Percentiles rank a stretch among this genome's conserved stretches.
Evolutionary conservation across 2,888 invertebrate species (phyloP).

Genomic region (Pristionchus fissidentatus): DNA sequence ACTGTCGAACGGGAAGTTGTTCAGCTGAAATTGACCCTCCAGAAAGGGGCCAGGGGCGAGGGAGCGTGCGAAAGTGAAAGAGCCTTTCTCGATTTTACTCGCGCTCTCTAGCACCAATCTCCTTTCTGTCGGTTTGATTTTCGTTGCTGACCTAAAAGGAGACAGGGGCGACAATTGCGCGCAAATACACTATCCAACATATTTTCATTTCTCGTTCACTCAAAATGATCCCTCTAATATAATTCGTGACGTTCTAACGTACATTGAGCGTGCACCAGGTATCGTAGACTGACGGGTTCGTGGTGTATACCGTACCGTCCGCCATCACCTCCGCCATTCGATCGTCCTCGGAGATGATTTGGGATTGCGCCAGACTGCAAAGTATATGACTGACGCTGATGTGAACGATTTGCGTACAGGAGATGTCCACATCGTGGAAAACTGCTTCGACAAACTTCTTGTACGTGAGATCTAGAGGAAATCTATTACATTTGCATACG

Average conservation of each 20-base stretch:
- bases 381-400: background rate
- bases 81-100: too few relatives aligned
- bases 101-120: too few relatives aligned
- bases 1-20: constrained; percentile 45
- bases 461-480: too few relatives aligned
- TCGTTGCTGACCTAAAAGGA: background rate
- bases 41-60: too few relatives aligned
- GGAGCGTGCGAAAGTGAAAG: too few relatives aligned
- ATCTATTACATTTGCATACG: too few relatives aligned
- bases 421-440: too few relatives aligned
- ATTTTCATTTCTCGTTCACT: background rate
- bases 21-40: constrained; percentile 18
- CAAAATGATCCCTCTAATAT: too few relatives aligned
- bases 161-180: background rate
- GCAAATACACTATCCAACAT: background rate
- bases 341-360: constrained; percentile 47
- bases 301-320: constrained; percentile 10
- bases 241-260: background rate
- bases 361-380: constrained; percentile 30
- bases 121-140: too few relatives aligned
- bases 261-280: constrained; percentile 45
- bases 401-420: too few relatives aligned
- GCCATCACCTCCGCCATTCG: constrained; percentile 41
- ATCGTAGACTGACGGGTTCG: constrained; percentile 45
- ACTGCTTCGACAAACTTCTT: too few relatives aligned